Conservation (phyloP, 2,113 vertebrate genomes). For the Calyptommatus sinebrachiatus region DNA sequence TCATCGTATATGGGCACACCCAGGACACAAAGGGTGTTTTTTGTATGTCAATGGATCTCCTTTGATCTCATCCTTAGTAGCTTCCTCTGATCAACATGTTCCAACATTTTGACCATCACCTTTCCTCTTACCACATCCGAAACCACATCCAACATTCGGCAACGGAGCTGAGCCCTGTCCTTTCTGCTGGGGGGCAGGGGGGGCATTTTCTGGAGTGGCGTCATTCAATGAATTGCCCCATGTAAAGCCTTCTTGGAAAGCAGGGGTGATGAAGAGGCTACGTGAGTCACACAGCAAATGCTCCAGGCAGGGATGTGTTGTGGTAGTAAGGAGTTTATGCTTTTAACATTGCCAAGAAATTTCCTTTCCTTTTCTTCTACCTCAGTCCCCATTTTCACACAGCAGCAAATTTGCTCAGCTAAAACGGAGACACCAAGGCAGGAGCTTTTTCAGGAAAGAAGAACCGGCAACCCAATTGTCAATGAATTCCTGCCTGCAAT, state of each 20-base stretch:
- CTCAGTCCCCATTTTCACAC: neutral
- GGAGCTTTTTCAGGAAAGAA: neutral
- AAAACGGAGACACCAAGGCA: neutral
- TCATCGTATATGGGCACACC: too few relatives aligned
- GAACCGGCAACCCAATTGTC: neutral
- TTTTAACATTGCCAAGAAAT: neutral
- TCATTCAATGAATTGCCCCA: conserved; percentile 82
- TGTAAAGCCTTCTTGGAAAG: conserved; percentile 72
- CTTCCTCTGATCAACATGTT: too few relatives aligned
- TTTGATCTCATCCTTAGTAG: neutral
- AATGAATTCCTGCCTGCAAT: neutral
- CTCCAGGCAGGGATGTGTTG: neutral
- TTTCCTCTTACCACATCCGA: neutral
- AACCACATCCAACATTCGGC: neutral
- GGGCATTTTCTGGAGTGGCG: conserved; percentile 50
- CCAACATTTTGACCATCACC: too few relatives aligned
- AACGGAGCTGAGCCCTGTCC: neutral
- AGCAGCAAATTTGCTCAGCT: too few relatives aligned
- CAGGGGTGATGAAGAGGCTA: conserved; percentile 75
- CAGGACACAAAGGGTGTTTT: too few relatives aligned
- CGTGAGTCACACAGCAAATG: conserved; percentile 54
- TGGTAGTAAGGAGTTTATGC: too few relatives aligned
- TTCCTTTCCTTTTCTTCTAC: neutral
- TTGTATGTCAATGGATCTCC: neutral
- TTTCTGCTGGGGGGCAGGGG: conserved; percentile 19